A percentile compares a stretch with the other conserved stretches of the same genome.
Conservation (phyloP, 2,888 invertebrate species). For the Hirudinaria manillensis region DNA sequence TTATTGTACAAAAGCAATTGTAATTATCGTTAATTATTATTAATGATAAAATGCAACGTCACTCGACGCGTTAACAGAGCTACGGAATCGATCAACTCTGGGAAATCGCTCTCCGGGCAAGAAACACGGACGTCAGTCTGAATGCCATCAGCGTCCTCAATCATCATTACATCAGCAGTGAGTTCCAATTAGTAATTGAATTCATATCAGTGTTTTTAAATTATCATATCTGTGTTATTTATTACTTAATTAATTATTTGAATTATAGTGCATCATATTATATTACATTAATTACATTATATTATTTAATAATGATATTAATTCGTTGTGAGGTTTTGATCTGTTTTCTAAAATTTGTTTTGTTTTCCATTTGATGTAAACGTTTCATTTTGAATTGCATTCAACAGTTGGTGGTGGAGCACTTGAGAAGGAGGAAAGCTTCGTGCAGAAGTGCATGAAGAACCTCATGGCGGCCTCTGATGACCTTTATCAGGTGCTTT, state of each 20-base stretch:
- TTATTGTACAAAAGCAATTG: too few relatives aligned
- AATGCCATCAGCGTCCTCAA: constrained; percentile 89
- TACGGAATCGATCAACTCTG: constrained; percentile 87
- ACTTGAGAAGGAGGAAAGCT: constrained; percentile 78
- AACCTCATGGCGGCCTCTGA: constrained; percentile 59
- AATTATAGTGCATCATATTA: neutral
- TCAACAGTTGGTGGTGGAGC: constrained; percentile 59
- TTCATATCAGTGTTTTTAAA: constrained; percentile 1
- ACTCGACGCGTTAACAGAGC: constrained; percentile 46
- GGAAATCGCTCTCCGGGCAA: constrained; percentile 84
- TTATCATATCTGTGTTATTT: neutral
- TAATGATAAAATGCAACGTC: neutral
- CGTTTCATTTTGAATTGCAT: too few relatives aligned
- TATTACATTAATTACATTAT: too few relatives aligned
- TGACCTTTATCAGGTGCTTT: constrained; percentile 35
- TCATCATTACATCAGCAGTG: constrained; percentile 78
- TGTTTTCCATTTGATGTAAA: too few relatives aligned
- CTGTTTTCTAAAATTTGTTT: too few relatives aligned
- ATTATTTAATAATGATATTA: too few relatives aligned
- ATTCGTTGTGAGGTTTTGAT: too few relatives aligned
- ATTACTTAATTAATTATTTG: neutral
- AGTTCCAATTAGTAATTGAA: too few relatives aligned
- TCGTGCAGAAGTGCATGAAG: constrained; percentile 86
- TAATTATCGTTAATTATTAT: too few relatives aligned
- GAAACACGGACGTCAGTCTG: constrained; percentile 86